These are phyloP conservation scores for Orchesella flavescens DNA, from an alignment of 2,888 invertebrate species.

Conservation along the genomic window DNA sequence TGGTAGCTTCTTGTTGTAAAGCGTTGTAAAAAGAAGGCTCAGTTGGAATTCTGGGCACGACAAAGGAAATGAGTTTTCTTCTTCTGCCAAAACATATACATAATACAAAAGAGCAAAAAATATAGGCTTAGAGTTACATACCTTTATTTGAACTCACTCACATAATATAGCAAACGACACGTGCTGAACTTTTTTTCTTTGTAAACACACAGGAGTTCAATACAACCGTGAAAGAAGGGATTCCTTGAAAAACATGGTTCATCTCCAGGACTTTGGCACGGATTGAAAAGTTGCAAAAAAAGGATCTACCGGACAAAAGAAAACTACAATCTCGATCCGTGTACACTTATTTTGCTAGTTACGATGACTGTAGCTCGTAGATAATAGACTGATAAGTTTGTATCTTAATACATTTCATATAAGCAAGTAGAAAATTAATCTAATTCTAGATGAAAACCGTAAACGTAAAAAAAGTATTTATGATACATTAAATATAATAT, in stretches of 20 bases:
- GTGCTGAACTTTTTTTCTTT: background rate
- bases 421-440: background rate
- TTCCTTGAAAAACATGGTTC: conserved; percentile 52
- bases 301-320: too few relatives aligned
- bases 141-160: background rate
- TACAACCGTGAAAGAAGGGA: conserved; percentile 52
- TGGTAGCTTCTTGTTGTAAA: background rate
- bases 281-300: conserved; percentile 17
- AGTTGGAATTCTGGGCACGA: background rate
- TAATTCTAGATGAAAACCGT: too few relatives aligned
- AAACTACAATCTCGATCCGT: too few relatives aligned
- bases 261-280: conserved; percentile 61
- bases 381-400: background rate
- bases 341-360: too few relatives aligned
- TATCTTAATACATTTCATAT: conserved; percentile 3
- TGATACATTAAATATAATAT: too few relatives aligned
- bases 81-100: background rate
- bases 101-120: background rate
- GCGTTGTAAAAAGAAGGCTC: background rate
- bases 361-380: too few relatives aligned
- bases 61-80: background rate
- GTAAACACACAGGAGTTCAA: conserved; percentile 7
- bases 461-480: too few relatives aligned
- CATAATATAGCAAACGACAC: background rate
- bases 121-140: too few relatives aligned